Evolutionary conservation across 2,797 vertebrate genomes (phyloP).

Genomic region (Malacoraja senta): DNA sequence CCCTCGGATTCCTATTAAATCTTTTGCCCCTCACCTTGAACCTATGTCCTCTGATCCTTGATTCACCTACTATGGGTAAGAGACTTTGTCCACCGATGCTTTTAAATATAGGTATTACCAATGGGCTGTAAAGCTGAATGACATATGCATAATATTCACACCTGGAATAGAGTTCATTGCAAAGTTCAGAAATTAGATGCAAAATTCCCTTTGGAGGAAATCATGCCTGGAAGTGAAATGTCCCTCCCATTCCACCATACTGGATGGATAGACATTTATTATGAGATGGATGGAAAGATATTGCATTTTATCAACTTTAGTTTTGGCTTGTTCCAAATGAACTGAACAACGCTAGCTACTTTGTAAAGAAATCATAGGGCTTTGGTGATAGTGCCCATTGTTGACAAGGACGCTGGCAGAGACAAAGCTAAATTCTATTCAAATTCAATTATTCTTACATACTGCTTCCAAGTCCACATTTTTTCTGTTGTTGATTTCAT

Average conservation of each 20-base stretch:
- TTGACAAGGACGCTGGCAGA: background rate
- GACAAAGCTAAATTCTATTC: background rate
- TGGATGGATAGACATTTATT: background rate
- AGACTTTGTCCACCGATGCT: too few relatives aligned
- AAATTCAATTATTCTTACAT: background rate
- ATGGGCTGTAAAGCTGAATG: background rate
- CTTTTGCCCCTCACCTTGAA: too few relatives aligned
- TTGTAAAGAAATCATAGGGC: background rate
- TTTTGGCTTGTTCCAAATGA: background rate
- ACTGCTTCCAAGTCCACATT: background rate
- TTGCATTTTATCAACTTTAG: background rate
- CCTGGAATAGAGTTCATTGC: background rate
- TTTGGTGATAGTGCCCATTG: background rate
- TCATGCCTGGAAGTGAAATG: background rate
- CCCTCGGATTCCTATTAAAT: too few relatives aligned
- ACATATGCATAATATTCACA: background rate
- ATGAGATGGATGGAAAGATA: background rate
- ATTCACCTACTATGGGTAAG: too few relatives aligned
- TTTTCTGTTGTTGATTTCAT: background rate
- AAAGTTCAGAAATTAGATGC: background rate
- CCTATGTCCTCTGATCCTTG: too few relatives aligned
- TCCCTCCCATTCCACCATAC: background rate
- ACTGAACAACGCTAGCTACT: background rate
- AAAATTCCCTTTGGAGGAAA: background rate
- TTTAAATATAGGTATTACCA: background rate